Evolutionary conservation across 2,888 invertebrate genomes (phyloP), one percentile per base, ranked within the genome.

Genomic region (Metalampra italica): DNA sequence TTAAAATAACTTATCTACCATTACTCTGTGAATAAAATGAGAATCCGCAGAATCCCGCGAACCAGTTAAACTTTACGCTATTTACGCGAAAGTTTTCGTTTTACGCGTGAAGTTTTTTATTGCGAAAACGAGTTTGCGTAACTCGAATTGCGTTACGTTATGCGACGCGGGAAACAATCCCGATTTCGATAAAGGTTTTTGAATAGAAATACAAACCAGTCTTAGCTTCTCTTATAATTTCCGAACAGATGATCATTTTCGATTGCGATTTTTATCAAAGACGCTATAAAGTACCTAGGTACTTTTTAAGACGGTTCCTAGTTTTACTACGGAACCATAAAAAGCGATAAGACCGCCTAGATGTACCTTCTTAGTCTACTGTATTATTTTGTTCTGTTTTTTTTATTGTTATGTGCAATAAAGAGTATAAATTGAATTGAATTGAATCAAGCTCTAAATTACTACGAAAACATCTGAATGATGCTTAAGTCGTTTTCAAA

Each of bases 401-500:
- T n/a, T n/a, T n/a, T n/a, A n/a, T n/a, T n/a, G n/a, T n/a, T n/a
- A n/a, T n/a, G n/a, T n/a, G n/a, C n/a, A n/a, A n/a, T n/a, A n/a
- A n/a, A n/a, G n/a, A n/a, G n/a, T n/a, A n/a, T n/a, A n/a, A n/a
- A n/a, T n/a, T n/a, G n/a, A n/a, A n/a, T n/a, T n/a, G n/a, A n/a
- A n/a, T n/a, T n/a, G n/a, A n/a, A n/a, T n/a, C n/a, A n/a, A n/a
- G n/a, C n/a, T n/a, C n/a, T n/a, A n/a, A n/a, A 75, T 73, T 75
- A 72, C 60, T 49, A 48, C 61, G 64, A 66, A 64, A 70, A 36
- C 36, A 67, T 63, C 66, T 68, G 65, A 59, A 70, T 64, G 62
- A 64, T 62, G 59, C 65, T 62, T 55, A 54, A 56, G 44, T 36
- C 53, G 29, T 55, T 51, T 38, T 48, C 51, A 46, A 53, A 59